Evolutionary conservation across 1,140 invertebrate genomes (phyloP).

Genomic region (Saccostrea echinata): DNA sequence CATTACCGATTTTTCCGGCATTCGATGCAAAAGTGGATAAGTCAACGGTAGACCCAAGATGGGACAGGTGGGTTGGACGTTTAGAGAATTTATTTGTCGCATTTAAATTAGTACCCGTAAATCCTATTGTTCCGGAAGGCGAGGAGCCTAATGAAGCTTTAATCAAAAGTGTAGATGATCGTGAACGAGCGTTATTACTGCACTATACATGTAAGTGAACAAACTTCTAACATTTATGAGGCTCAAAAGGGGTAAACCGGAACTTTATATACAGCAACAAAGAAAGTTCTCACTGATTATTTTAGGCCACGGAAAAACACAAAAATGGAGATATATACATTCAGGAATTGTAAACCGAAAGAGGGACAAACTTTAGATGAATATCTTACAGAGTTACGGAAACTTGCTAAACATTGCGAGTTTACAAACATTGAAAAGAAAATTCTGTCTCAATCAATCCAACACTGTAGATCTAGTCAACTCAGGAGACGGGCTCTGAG

Average conservation of each 20-base stretch:
- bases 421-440: no score
- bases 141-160: no score
- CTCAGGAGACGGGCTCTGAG: conserved; percentile 47
- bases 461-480: conserved; percentile 42
- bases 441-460: conserved; percentile 55
- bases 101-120: no score
- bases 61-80: no score
- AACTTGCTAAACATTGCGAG: conserved; percentile 46
- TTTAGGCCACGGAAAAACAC: conserved; percentile 77
- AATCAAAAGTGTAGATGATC: no score
- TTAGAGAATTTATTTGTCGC: no score
- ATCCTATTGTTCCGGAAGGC: no score
- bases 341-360: conserved; percentile 51
- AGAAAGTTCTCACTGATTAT: conserved; percentile 45
- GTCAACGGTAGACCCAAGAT: no score
- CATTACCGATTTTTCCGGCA: no score
- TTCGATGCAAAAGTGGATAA: no score
- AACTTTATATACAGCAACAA: conserved; percentile 48
- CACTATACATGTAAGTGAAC: conserved; percentile 20
- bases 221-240: conserved; percentile 45
- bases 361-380: conserved; percentile 54
- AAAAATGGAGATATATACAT: conserved; percentile 50
- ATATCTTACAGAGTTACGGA: conserved; percentile 56
- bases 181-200: conserved; percentile 41
- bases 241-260: conserved; percentile 52